phyloP scores from a whole-genome alignment of 2,113 vertebrate genomes.

The Lagopus leucura region DNA sequence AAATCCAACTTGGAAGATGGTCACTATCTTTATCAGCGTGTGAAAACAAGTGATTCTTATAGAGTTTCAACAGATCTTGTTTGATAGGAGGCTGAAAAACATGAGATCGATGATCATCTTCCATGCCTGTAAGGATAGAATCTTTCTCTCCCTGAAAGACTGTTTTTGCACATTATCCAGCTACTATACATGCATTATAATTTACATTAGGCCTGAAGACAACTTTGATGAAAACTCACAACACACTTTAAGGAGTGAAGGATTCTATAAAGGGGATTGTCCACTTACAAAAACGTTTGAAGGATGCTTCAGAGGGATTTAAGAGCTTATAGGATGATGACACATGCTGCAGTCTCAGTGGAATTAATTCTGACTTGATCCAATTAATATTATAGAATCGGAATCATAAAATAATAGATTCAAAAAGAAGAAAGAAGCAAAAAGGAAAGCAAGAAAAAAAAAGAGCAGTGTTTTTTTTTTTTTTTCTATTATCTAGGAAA shows the following conservation, averaged over 20 bases:
- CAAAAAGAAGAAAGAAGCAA: not conserved
- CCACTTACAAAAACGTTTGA: not conserved
- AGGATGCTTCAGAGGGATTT: constrained; percentile 11
- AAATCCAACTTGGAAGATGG: not conserved
- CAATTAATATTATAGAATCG: not conserved
- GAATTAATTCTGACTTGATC: constrained; percentile 37
- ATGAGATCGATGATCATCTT: not conserved
- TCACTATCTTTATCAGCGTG: not conserved
- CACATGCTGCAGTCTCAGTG: not conserved
- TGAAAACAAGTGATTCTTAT: not conserved
- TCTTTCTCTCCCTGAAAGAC: not conserved
- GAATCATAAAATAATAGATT: not conserved
- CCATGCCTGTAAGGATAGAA: not conserved
- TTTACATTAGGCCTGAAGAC: not conserved
- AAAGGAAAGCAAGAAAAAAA: not conserved
- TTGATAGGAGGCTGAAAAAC: not conserved
- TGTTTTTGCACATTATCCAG: not conserved
- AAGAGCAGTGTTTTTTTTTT: not conserved
- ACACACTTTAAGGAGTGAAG: not conserved
- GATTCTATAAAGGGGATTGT: not conserved
- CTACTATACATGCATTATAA: not conserved
- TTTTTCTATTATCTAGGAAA: not conserved
- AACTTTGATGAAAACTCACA: not conserved
- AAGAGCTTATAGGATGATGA: constrained; percentile 1
- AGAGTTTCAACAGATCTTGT: not conserved